phyloP scores from a whole-genome alignment of 2,888 invertebrate species.

The Pseudococcus longispinus region DNA sequence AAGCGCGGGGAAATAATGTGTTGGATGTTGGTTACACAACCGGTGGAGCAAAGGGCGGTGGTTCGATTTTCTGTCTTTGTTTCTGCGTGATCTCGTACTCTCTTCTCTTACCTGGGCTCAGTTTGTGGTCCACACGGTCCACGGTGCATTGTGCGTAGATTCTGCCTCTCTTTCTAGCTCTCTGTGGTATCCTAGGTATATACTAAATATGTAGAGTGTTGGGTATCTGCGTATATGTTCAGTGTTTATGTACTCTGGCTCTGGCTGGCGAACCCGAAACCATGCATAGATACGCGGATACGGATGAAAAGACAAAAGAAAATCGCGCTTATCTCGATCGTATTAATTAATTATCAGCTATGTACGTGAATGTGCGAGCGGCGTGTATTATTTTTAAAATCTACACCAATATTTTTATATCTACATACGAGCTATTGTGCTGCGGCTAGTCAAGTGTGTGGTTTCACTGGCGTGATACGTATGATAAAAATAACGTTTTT shows the following conservation, averaged over 20 bases:
- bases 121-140: not conserved
- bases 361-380: not conserved
- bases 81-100: not conserved
- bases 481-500: slow-evolving; percentile 38
- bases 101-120: not conserved
- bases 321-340: slow-evolving; percentile 31
- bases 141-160: not conserved
- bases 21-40: not conserved
- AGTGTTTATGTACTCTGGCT: not conserved
- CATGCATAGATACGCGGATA: not conserved
- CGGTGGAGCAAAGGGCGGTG: not conserved
- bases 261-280: not conserved
- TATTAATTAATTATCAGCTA: slow-evolving; percentile 34
- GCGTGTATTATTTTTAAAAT: slow-evolving; percentile 6
- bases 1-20: slow-evolving; percentile 14
- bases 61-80: not conserved
- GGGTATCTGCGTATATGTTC: too few relatives aligned
- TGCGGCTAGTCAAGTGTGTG: too few relatives aligned
- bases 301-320: slow-evolving; percentile 15
- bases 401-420: not conserved
- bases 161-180: not conserved
- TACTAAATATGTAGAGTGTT: too few relatives aligned
- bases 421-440: not conserved
- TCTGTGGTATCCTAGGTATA: too few relatives aligned
- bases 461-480: not conserved